These are phyloP conservation scores for Benitochromis conjunctus DNA, from an alignment of 2,113 vertebrate species.

Conservation along the genomic window DNA sequence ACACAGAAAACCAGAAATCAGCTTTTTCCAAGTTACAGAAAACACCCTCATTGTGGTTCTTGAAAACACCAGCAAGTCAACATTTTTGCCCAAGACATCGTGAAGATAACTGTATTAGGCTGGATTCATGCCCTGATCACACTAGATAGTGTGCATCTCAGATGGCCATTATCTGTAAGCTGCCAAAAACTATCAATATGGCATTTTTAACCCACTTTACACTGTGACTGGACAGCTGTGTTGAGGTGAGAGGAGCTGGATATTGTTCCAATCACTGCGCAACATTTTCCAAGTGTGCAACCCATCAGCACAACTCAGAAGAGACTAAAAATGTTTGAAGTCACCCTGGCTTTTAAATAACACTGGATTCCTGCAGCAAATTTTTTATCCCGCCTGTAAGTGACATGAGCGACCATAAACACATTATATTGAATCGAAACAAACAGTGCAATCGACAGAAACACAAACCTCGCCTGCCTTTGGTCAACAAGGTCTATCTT, in stretches of 20 bases:
- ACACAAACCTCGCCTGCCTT: background rate
- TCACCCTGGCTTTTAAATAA: background rate
- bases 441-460: background rate
- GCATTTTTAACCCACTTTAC: background rate
- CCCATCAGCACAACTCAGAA: background rate
- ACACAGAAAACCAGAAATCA: background rate
- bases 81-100: background rate
- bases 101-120: background rate
- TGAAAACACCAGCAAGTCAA: background rate
- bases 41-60: background rate
- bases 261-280: background rate
- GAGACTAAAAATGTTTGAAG: background rate
- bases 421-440: background rate
- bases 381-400: background rate
- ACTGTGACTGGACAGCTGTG: background rate
- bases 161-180: background rate
- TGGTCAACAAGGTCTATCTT: background rate
- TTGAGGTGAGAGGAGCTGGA: background rate
- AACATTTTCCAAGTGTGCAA: background rate
- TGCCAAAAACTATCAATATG: background rate
- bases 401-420: background rate
- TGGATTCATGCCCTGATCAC: background rate
- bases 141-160: background rate
- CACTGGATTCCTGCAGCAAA: background rate
- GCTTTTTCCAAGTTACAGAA: background rate